phyloP scores from a whole-genome alignment of 2,888 invertebrate genomes.

The Mythimna loreyi region DNA sequence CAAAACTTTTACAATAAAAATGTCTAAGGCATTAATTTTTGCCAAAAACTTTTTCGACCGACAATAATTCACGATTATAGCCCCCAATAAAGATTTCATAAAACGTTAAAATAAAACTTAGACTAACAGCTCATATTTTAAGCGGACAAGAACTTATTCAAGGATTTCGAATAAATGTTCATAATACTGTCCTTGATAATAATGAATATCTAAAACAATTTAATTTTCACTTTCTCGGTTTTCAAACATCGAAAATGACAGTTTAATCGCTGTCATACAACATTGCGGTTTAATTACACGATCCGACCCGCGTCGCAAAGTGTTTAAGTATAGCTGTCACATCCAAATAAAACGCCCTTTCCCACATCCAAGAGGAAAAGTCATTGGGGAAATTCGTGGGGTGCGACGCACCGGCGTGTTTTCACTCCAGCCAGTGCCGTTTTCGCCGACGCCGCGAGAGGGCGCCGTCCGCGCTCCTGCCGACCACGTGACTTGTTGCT shows the following conservation, averaged over 20 bases:
- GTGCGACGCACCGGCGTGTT: constrained; percentile 87
- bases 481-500: constrained; percentile 88
- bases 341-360: constrained; percentile 79
- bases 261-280: constrained; percentile 63
- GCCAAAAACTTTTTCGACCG: constrained; percentile 38
- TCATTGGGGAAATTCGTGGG: constrained; percentile 89
- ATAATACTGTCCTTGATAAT: constrained; percentile 45
- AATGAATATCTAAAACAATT: constrained; percentile 52
- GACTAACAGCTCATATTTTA: constrained; percentile 22
- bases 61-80: constrained; percentile 52
- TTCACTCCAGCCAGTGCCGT: constrained; percentile 86
- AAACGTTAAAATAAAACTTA: constrained; percentile 22
- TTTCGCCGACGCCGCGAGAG: constrained; percentile 88
- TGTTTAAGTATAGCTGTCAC: constrained; percentile 69
- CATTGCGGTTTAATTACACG: constrained; percentile 64
- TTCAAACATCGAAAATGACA: constrained; percentile 61
- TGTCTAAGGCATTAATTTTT: constrained; percentile 42
- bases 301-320: constrained; percentile 60
- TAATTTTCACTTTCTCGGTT: constrained; percentile 44
- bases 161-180: constrained; percentile 27
- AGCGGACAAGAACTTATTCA: constrained; percentile 35
- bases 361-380: constrained; percentile 86
- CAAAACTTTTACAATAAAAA: constrained; percentile 63
- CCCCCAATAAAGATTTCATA: constrained; percentile 38
- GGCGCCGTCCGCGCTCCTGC: constrained; percentile 81